Evolutionary conservation across 1,140 invertebrate genomes (phyloP), one percentile per base, ranked within the genome.

Genomic region (Cherax quadricarinatus): DNA sequence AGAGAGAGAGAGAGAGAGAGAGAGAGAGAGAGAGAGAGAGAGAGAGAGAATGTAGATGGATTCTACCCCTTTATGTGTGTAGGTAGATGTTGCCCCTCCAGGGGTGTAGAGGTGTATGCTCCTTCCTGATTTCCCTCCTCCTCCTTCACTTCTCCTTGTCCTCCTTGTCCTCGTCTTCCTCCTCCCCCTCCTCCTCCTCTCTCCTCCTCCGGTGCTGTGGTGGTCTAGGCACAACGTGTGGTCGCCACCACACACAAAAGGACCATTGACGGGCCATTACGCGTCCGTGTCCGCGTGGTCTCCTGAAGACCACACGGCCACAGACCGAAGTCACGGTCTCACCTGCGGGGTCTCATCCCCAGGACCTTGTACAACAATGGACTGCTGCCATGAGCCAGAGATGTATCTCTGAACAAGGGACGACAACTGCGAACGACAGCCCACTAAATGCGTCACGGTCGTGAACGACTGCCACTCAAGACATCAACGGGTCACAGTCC

Each of bases 201-300:
- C 49, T 85, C 62, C 60, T 48, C 75, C 21, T 51, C 81, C 75
- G 73, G 3, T 53, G 86, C 16, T 10, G 48, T 62, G 86, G 86
- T 88, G 86, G 86, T 80, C 53, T 24, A 41, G 60, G 53, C 86
- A 79, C 86, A 51, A 70, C 86, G 53, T 75, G 86, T 81, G 78
- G 49, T 66, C 86, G 78, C 86, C 86, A 88, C 86, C 75, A 88
- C 86, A 80, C 86, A 88, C 86, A 88, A 88, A 88, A 88, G 86
- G 86, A 81, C 86, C 70, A 88, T 88, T 88, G 86, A 88, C 86
- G 86, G 86, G 79, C 86, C 86, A 80, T 88, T 80, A 88, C 86
- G 86, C 86, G 53, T 49, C 79, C 78, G 30, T 79, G 73, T 49
- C 86, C 48, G 86, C 66, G 86, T 88, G 78, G 86, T 81, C 78